Base-by-base conservation (phyloP, 1,140 invertebrate genomes). In the Rhynchophorus ferrugineus region DNA sequence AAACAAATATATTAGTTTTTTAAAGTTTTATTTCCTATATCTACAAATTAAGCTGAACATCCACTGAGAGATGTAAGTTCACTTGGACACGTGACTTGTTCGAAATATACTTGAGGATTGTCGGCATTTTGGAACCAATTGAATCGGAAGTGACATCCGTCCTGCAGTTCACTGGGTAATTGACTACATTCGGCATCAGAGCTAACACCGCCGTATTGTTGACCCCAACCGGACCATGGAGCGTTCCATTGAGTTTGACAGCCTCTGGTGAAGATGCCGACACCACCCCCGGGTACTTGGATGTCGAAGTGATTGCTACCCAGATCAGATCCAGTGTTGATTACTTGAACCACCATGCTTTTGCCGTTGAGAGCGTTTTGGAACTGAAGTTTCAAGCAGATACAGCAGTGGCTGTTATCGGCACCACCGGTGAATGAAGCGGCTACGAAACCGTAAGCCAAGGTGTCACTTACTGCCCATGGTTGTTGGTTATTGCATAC, bases 81-180 rank as follows among this genome's bases (percentile, higher is more conserved):
- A 7, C 13, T 3, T 13, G 50, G 56, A 20, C 56, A 58, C 9
- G 29, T 21, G 3, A 58, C 29, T 54, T 58, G 46, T 16, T 54
- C 43, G 14, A 58, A 58, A 11, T 19, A 39, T 6, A 58, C 56
- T 34, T 44, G n/a, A 9, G 56, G 56, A 24, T 54, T 54, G 16
- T 49, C 36, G 1, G 51, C 56, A 16, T 53, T 49, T 54, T 49
- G 17, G 46, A 49, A 45, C 41, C 49, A 58, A n/a, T 41, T 21
- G 47, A 58, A 58, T 22, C 56, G 46, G 17, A 49, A 58, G 19
- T 44, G 22, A 20, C 56, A 58, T 9, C 56, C 56, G n/a, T 38
- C 3, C 37, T 58, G 56, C 17, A 58, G 36, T 16, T 19, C 34
- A 22, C 29, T 19, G 13, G 56, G 56, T n/a, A 58, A 29, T 19